phyloP scores from a whole-genome alignment of 1,140 invertebrate genomes.

The Drosophila lacteicornis region DNA sequence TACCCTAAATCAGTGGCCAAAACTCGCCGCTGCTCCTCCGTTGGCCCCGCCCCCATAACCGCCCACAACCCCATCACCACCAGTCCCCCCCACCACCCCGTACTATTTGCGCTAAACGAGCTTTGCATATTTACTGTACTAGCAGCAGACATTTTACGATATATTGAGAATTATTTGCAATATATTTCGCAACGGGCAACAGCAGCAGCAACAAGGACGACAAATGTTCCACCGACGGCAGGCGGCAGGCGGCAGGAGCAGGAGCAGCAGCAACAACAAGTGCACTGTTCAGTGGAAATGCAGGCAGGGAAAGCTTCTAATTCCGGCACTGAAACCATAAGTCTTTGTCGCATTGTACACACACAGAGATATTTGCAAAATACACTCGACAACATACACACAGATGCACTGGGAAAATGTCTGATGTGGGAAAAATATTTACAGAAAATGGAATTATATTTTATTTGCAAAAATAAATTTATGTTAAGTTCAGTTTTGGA shows the following conservation, averaged over 20 bases:
- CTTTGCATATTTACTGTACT: constrained; percentile 83
- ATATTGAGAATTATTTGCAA: constrained; percentile 84
- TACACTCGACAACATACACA: constrained; percentile 24
- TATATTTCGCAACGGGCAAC: constrained; percentile 72
- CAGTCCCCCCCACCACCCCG: background rate
- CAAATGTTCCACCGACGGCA: constrained; percentile 77
- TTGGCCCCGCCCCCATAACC: background rate
- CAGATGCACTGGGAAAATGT: constrained; percentile 3
- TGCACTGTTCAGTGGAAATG: constrained; percentile 63
- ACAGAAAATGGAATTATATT: background rate
- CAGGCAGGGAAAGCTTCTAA: constrained; percentile 83
- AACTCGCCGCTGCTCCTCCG: constrained; percentile 25
- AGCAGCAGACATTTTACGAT: constrained; percentile 82
- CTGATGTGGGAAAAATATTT: background rate
- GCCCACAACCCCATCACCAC: constrained; percentile 8
- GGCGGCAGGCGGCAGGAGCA: constrained; percentile 50
- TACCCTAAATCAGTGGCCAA: constrained; percentile 49
- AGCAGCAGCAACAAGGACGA: constrained; percentile 81
- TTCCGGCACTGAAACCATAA: constrained; percentile 83
- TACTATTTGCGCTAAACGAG: constrained; percentile 78
- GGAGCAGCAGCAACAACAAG: constrained; percentile 38
- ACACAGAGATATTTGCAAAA: constrained; percentile 36
- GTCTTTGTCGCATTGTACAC: constrained; percentile 81
- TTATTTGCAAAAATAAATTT: background rate
- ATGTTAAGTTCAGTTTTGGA: fast-evolving